Conservation (phyloP, 2,113 vertebrate species). For the Phylloscopus whistleri region DNA sequence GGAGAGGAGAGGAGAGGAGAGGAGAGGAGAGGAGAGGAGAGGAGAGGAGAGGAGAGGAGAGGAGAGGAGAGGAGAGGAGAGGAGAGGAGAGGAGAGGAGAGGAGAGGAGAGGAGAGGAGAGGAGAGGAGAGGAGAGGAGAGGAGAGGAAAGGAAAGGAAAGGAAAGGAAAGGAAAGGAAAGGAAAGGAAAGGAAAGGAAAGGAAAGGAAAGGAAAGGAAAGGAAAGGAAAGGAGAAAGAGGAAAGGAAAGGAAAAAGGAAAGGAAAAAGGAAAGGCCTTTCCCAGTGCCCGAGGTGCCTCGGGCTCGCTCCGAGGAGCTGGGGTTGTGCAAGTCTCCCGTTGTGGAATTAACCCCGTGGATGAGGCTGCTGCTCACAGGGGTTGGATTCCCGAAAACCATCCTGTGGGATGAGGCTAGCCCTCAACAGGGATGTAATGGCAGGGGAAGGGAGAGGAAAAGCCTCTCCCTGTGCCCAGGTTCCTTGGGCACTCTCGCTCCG, state of each 20-base stretch:
- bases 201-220: background rate
- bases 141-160: background rate
- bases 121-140: too few species aligned
- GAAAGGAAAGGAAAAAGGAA: background rate
- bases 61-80: background rate
- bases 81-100: too few species aligned
- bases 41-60: background rate
- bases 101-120: background rate
- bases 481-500: background rate
- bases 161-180: background rate
- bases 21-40: too few species aligned
- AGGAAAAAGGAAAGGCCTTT: background rate
- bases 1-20: too few species aligned
- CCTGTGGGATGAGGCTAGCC: background rate
- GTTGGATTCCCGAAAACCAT: background rate
- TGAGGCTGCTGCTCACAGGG: background rate
- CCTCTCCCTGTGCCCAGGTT: background rate
- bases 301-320: background rate
- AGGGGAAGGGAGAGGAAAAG: background rate
- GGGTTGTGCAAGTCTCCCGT: too few species aligned
- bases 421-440: background rate
- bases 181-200: background rate
- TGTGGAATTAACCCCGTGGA: background rate
- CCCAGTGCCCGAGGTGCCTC: background rate
- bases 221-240: background rate